Evolutionary conservation across 1,140 invertebrate species (phyloP).

Genomic region (Cylas formicarius): DNA sequence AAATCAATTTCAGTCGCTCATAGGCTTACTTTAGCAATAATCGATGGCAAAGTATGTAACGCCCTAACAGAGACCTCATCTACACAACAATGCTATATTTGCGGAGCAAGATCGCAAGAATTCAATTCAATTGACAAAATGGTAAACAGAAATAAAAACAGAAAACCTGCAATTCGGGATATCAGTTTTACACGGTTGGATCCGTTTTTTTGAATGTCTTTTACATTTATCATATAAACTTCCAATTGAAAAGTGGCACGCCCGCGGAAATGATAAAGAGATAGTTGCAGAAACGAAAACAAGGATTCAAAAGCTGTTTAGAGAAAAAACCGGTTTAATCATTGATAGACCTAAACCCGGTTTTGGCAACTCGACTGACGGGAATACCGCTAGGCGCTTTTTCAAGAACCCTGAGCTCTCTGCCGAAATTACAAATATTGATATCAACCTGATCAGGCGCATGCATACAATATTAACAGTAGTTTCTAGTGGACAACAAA

Average conservation of each 20-base stretch:
- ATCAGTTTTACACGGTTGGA: conserved; percentile 2
- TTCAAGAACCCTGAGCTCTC: no score
- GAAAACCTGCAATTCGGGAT: no score
- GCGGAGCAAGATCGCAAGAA: conserved; percentile 37
- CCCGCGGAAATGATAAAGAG: neutral
- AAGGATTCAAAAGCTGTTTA: neutral
- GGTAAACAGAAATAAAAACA: no score
- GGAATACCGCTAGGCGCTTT: no score
- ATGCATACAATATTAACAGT: no score
- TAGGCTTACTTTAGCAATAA: conserved; percentile 43
- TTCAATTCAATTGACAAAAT: no score
- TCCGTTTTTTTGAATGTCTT: neutral
- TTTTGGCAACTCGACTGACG: no score
- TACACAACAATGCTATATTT: conserved; percentile 40
- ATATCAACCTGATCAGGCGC: no score
- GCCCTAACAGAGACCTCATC: conserved; percentile 37
- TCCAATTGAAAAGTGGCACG: neutral
- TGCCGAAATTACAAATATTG: no score
- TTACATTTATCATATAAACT: neutral
- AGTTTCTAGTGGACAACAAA: no score
- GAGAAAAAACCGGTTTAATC: neutral
- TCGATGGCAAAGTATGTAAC: conserved; percentile 45
- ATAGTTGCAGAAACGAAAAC: neutral
- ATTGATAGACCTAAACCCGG: neutral
- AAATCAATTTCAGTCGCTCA: no score